These are phyloP conservation scores for Harpegnathos saltator DNA, from an alignment of 1,140 invertebrate species.

Conservation along the genomic window DNA sequence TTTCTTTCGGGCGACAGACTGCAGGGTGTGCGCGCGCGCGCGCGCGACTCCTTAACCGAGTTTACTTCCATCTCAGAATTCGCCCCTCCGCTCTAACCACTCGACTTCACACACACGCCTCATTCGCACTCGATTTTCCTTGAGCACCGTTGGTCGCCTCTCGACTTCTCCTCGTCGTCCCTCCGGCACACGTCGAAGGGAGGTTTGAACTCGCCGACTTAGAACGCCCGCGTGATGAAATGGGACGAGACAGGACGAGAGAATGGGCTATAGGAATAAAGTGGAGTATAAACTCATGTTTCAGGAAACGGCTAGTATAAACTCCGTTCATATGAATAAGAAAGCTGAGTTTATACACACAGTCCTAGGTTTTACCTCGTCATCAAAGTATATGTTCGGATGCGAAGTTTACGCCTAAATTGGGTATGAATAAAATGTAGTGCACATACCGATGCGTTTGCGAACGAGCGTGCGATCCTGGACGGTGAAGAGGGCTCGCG, in stretches of 20 bases:
- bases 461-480: conserved; percentile 11
- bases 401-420: conserved; percentile 35
- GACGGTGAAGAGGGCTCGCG: neutral
- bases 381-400: conserved; percentile 1
- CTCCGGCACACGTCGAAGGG: conserved; percentile 31
- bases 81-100: conserved; percentile 38
- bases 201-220: conserved; percentile 50
- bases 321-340: conserved; percentile 48
- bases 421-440: conserved; percentile 49
- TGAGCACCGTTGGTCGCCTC: conserved; percentile 64
- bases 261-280: conserved; percentile 36
- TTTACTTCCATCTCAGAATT: conserved; percentile 69
- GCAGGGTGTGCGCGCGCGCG: conserved; percentile 37
- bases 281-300: conserved; percentile 49
- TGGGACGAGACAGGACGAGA: conserved; percentile 38
- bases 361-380: neutral
- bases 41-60: conserved; percentile 69
- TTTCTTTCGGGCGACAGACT: conserved; percentile 52
- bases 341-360: conserved; percentile 29
- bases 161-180: conserved; percentile 56
- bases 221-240: conserved; percentile 45
- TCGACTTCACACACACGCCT: conserved; percentile 59
- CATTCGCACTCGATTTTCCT: conserved; percentile 73
- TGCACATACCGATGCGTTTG: neutral
- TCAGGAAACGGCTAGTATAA: conserved; percentile 27